A percentile compares a stretch with the other conserved stretches of the same genome.
Conservation (phyloP, 2,113 vertebrate genomes). For the Stegastes partitus region DNA sequence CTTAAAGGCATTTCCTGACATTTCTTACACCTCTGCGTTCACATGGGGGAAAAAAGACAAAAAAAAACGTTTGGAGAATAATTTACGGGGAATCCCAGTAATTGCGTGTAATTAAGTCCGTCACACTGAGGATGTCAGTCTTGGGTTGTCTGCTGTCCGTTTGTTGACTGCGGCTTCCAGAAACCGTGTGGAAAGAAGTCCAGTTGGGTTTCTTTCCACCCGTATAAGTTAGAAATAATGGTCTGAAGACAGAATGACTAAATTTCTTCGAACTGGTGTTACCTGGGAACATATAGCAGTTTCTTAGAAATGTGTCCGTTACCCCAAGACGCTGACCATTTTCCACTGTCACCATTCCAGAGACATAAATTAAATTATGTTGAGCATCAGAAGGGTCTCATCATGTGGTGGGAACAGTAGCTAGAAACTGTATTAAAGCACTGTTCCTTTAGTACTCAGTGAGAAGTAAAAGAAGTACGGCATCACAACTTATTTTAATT, state of each 20-base stretch:
- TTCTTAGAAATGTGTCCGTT: too few relatives aligned
- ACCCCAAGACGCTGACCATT: too few relatives aligned
- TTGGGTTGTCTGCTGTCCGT: conserved; percentile 43
- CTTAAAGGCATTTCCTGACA: conserved; percentile 73
- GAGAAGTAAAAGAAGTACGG: too few relatives aligned
- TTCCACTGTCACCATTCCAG: not conserved
- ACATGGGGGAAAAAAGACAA: conserved; percentile 51
- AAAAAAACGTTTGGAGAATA: conserved; percentile 69
- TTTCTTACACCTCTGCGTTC: conserved; percentile 37
- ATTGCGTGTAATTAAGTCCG: conserved; percentile 79
- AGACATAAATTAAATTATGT: not conserved
- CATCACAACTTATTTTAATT: too few relatives aligned
- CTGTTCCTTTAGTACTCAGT: too few relatives aligned
- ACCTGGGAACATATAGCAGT: conserved; percentile 9
- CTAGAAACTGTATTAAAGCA: too few relatives aligned
- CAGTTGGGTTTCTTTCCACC: conserved; percentile 12
- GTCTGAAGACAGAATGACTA: conserved; percentile 35
- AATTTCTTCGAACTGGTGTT: conserved; percentile 6
- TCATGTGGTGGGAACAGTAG: too few relatives aligned
- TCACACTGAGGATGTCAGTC: conserved; percentile 64
- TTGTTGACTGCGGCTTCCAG: conserved; percentile 21
- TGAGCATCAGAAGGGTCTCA: too few relatives aligned
- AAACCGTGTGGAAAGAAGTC: conserved; percentile 23
- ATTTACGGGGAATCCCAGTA: conserved; percentile 82
- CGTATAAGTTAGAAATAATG: conserved; percentile 9